Percentiles rank a stretch among this genome's conserved stretches.
phyloP scores from a whole-genome alignment of 2,888 invertebrate species.

The Epirrhoe tristata region DNA sequence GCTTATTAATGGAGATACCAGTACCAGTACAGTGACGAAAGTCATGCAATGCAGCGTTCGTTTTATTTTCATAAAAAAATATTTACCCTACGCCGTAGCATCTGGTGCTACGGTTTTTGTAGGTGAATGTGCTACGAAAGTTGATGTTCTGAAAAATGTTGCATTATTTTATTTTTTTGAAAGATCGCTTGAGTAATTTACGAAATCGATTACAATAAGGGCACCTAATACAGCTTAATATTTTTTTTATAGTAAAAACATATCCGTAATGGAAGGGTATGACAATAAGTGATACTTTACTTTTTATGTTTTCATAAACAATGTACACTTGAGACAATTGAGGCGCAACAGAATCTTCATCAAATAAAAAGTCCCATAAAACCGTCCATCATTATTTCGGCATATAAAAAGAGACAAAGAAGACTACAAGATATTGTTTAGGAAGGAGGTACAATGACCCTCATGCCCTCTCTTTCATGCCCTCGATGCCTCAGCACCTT shows the following conservation, averaged over 20 bases:
- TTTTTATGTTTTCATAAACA: slow-evolving; percentile 2
- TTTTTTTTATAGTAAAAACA: too few species aligned
- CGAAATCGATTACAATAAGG: neutral
- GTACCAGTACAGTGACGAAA: neutral
- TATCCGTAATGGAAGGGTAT: too few species aligned
- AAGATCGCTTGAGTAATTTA: neutral
- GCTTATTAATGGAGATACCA: neutral
- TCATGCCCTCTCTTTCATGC: slow-evolving; percentile 22
- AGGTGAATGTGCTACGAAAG: slow-evolving; percentile 48
- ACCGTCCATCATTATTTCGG: slow-evolving; percentile 41
- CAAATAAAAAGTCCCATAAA: slow-evolving; percentile 36
- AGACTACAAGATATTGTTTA: slow-evolving; percentile 38
- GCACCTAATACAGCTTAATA: too few species aligned
- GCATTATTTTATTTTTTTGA: neutral
- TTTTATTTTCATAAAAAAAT: slow-evolving; percentile 1
- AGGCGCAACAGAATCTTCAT: slow-evolving; percentile 25
- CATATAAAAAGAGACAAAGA: slow-evolving; percentile 42
- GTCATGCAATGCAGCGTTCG: neutral
- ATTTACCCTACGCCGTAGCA: slow-evolving; percentile 50
- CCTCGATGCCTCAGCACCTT: slow-evolving; percentile 31
- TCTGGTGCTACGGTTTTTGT: slow-evolving; percentile 51
- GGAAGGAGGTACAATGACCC: slow-evolving; percentile 35
- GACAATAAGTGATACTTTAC: neutral
- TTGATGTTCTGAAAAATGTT: neutral
- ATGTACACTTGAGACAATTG: slow-evolving; percentile 24